Base-by-base conservation (phyloP, 2,888 invertebrate species). In the Machimus atricapillus region DNA sequence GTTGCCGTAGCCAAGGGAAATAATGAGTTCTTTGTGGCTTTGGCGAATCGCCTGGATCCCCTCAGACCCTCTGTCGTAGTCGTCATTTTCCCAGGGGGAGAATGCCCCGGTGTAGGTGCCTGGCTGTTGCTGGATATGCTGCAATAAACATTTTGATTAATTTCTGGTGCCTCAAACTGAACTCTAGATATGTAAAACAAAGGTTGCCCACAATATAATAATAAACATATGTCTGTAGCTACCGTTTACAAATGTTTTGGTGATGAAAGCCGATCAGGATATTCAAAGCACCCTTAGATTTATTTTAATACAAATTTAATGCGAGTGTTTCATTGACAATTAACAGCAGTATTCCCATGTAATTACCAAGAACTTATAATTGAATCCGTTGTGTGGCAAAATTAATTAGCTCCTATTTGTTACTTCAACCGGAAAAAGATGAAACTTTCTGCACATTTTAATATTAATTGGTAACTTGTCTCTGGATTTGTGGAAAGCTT, bases 1-100 rank as follows among this genome's bases (percentile, higher is more conserved):
- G 76, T 74, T 76, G 76, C 27, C 34, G 46, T 46, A 34, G 43
- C 85, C 43, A 83, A 52, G 52, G n/a, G 46, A 56, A 81, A 56
- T 82, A 82, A 82, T 82, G 82, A 82, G 82, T 66, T 82, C 82
- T 58, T 82, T 58, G 82, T n/a, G 31, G 81, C 81, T 16, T 56
- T 16, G 34, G n/a, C 34, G 76, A 19, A n/a, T 27, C 23, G 23
- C 27, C 23, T 2, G 34, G 7, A 7, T 7, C 34, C 7, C 34
- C 40, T 12, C 12, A 12, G 40, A 40, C 40, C 66, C 66, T 23
- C 23, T 12, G 27, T 6, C 14, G 27, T 43, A 76, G 34, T 9
- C 78, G 14, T 78, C 9, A 5, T 2, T 78, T 78, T 43, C 43
- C 23, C 40, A 43, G 27, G 40, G 78, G 78, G 78, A 78, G 40